Percentiles rank a stretch among this genome's conserved stretches.
These are phyloP conservation scores for Protonemura montana DNA, from an alignment of 2,888 invertebrate species.

Conservation along the genomic window DNA sequence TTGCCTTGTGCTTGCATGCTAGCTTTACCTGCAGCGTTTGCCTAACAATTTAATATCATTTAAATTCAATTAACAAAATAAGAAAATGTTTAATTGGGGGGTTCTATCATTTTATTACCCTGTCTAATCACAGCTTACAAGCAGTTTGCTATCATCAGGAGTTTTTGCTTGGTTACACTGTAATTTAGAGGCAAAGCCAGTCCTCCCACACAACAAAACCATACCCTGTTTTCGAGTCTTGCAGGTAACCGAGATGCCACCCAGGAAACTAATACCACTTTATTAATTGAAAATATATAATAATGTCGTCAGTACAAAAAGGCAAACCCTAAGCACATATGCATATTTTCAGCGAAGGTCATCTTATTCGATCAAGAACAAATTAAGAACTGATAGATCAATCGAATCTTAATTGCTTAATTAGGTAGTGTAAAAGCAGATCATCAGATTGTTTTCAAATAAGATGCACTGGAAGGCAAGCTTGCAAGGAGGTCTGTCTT, in stretches of 20 bases:
- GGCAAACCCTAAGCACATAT: background rate
- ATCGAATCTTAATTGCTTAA: background rate
- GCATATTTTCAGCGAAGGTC: background rate
- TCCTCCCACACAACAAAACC: background rate
- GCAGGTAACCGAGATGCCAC: background rate
- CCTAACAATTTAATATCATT: background rate
- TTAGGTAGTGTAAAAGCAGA: background rate
- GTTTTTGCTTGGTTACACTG: background rate
- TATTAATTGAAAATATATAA: conserved; percentile 12
- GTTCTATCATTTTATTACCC: background rate
- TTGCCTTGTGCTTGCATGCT: background rate
- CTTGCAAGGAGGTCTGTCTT: background rate
- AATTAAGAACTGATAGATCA: background rate
- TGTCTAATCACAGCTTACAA: background rate
- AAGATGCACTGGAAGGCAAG: background rate
- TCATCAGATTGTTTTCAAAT: background rate
- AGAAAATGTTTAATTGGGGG: background rate
- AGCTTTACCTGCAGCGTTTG: background rate
- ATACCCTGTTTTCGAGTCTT: background rate
- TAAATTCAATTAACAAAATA: conserved; percentile 12
- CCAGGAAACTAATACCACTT: background rate
- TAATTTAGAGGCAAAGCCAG: background rate
- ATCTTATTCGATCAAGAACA: background rate
- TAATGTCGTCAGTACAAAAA: background rate
- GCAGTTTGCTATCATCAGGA: background rate